Conservation (phyloP, 2,888 invertebrate genomes). For the Asteroscopus sphinx region DNA sequence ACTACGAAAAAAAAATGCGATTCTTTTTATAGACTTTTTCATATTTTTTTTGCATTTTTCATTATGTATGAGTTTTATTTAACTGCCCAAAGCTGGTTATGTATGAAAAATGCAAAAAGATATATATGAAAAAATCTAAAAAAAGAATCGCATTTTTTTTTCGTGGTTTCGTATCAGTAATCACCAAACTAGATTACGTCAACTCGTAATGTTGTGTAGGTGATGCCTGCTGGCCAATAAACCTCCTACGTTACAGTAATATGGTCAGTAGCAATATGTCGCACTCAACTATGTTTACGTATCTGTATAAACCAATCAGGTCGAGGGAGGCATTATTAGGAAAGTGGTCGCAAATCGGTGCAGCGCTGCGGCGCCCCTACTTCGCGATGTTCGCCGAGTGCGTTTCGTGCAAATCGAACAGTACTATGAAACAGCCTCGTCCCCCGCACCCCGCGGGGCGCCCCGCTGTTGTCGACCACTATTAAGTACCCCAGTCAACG, state of each 20-base stretch:
- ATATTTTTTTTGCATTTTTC: no score
- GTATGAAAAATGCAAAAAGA: no score
- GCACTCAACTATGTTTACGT: slow-evolving; percentile 11
- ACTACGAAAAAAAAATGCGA: no score
- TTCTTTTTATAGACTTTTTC: no score
- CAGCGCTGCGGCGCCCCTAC: slow-evolving; percentile 12
- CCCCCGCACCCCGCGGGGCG: not conserved
- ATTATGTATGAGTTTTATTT: no score
- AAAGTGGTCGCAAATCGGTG: slow-evolving; percentile 3
- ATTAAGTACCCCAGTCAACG: not conserved
- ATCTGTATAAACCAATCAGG: slow-evolving; percentile 24
- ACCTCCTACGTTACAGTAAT: not conserved
- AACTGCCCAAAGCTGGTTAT: no score
- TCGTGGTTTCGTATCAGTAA: no score
- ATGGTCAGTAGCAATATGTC: slow-evolving; percentile 20
- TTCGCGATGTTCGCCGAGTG: slow-evolving; percentile 16
- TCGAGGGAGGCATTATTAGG: slow-evolving; percentile 18
- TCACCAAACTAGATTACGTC: not conserved
- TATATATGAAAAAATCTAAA: no score
- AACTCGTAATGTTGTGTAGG: not conserved
- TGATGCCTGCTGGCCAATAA: not conserved
- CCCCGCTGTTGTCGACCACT: not conserved
- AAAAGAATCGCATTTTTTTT: no score
- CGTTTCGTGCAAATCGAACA: slow-evolving; percentile 12
- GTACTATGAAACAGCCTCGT: slow-evolving; percentile 12